Percentiles rank a stretch among this genome's conserved stretches.
phyloP scores from a whole-genome alignment of 1,140 invertebrate genomes.

The Macrocentrus cingulum region DNA sequence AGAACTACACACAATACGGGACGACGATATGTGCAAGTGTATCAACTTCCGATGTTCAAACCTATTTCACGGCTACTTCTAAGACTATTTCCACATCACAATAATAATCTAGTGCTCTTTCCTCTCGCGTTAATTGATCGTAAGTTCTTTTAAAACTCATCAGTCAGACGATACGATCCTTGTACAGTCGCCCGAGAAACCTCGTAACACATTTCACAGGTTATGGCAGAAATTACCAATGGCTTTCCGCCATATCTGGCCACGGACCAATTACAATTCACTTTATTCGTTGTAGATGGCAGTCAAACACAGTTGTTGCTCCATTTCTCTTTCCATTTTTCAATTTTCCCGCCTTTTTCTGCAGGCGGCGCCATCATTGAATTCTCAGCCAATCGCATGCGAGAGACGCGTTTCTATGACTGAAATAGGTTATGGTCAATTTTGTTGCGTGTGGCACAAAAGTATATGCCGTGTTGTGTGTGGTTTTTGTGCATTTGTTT shows the following conservation, averaged over 20 bases:
- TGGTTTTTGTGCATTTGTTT: too few species aligned
- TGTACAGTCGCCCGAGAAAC: not conserved
- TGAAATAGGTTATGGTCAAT: too few species aligned
- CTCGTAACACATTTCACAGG: not conserved
- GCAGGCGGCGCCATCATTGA: too few species aligned
- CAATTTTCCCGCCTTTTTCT: too few species aligned
- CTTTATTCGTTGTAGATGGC: not conserved
- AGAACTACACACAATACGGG: not conserved
- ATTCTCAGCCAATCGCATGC: too few species aligned
- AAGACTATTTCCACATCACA: not conserved
- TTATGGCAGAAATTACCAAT: not conserved
- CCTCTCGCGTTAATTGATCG: not conserved
- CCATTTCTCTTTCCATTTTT: not conserved
- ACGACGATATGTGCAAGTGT: slow-evolving; percentile 7
- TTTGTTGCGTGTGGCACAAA: too few species aligned
- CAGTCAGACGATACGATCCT: not conserved
- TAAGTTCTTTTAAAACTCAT: slow-evolving; percentile 1
- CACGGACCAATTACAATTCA: not conserved
- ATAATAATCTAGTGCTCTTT: not conserved
- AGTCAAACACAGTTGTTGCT: not conserved
- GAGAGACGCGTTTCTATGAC: too few species aligned
- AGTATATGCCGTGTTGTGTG: too few species aligned
- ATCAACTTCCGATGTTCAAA: not conserved
- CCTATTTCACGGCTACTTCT: not conserved
- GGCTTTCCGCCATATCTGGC: not conserved